Evolutionary conservation across 2,888 invertebrate species (phyloP), one percentile per base, ranked within the genome.

Genomic region (Drosophila nigricruria): DNA sequence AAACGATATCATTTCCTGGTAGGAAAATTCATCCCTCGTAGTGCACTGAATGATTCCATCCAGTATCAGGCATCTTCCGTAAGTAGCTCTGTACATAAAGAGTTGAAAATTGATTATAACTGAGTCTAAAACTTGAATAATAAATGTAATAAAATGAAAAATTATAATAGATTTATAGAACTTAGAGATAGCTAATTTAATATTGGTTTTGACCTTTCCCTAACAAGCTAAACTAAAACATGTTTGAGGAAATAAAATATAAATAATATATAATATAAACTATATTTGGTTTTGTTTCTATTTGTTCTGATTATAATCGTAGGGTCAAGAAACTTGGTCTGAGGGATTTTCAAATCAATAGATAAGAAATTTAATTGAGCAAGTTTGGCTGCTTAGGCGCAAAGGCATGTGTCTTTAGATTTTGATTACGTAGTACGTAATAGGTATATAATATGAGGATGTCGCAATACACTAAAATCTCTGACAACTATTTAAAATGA

Each of bases 41-140:
- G 99, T 97, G 90, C 98, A 98, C 92, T 99, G 99, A 81, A 99
- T 98, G 30, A 99, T 97, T 27, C 98, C 98, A 93, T 99, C 99
- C 45, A 99, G 93, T 3, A 98, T 96, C 52, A 99, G 93, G 2
- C 96, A 97, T 89, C 94, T 96, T 0, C 99, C 99, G 91, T 98
- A 92, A 14, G 93, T 92, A 77, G 87, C 89, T 0, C 92, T 92
- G 62, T 4, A 8, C n/a, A 83, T 79, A 32, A 32, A 65, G 5
- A 30, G 10, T 30, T 30, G 6, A 30, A 30, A 30, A 30, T 30
- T 30, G 30, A 8, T 30, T 30, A 30, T 30, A 30, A 30, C 30
- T 30, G 30, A 25, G 25, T 5, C 25, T 25, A 25, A 25, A 25
- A 25, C 25, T 25, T 25, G n/a, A 25, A 25, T 3, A 25, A 25